Base-by-base conservation (phyloP, 92 coral and sea anemone species). In the Heteractis magnifica region DNA sequence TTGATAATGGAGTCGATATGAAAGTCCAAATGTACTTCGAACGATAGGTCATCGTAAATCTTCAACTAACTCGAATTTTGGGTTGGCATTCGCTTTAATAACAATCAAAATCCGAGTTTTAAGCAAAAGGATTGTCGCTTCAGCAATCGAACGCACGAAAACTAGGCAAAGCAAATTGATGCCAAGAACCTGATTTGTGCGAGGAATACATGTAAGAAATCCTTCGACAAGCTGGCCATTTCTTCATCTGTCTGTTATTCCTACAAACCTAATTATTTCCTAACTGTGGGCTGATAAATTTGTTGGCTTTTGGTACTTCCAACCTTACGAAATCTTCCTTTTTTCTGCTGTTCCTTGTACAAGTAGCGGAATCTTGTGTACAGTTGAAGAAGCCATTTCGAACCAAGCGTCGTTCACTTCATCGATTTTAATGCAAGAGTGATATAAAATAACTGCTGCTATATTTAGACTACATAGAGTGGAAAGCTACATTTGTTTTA, bases 1-100 rank as follows among this genome's bases (percentile, higher is more conserved):
- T 68, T 26, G 73, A 68, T 68, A 68, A 68, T 68, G 73, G 73
- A 68, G 73, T 68, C 73, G 49, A 68, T 10, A 68, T 68, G 15
- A 68, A 68, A 20, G 73, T 68, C 49, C 26, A 4, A 20, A 68
- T 68, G 73, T 26, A 68, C 16, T 68, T 6, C 49, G 16, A 68
- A 20, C 73, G 48, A n/a, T 26, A 68, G 73, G 49, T 68, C 73
- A 68, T 68, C 73, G 23, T 14, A 68, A 64, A 68, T 68, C 73
- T 68, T 26, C 73, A 68, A 68, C 48, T 14, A 68, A 68, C 73
- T 68, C 73, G 49, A 20, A 20, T 23, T 20, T 12, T 10, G 49
- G 11, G 48, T 68, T 26, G 73, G 23, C 23, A 68, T 8, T 68
- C 20, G 11, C 44, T 26, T 8, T 62, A 62, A 41, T 68, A 23